Evolutionary conservation across 2,797 vertebrate species (phyloP).

Genomic region (Zenarchopterus dispar): DNA sequence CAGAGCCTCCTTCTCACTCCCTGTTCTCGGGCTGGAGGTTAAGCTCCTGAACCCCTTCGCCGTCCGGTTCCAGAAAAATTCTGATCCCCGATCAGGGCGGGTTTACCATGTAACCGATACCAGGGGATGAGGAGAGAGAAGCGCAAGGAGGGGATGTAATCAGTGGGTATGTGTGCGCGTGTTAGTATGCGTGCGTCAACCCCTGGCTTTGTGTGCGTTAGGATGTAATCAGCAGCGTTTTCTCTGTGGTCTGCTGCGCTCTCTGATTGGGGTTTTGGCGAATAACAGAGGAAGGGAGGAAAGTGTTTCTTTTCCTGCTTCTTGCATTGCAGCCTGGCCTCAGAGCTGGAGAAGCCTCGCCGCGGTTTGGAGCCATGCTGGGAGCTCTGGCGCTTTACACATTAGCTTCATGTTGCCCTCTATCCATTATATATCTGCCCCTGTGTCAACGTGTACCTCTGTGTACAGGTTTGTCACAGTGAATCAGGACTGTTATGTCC

Average conservation of each 20-base stretch:
- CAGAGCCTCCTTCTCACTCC: slow-evolving; percentile 28
- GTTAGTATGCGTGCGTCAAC: slow-evolving; percentile 52
- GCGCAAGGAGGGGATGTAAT: slow-evolving; percentile 69
- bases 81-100: slow-evolving; percentile 68
- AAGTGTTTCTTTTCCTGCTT: slow-evolving; percentile 52
- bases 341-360: slow-evolving; percentile 39
- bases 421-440: slow-evolving; percentile 24
- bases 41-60: slow-evolving; percentile 61
- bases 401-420: slow-evolving; percentile 44
- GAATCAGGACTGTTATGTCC: slow-evolving; percentile 24
- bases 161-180: slow-evolving; percentile 53
- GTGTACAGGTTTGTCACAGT: slow-evolving; percentile 19
- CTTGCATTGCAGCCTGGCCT: slow-evolving; percentile 61
- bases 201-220: slow-evolving; percentile 72
- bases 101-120: slow-evolving; percentile 73
- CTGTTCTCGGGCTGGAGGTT: slow-evolving; percentile 57
- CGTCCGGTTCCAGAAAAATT: slow-evolving; percentile 50
- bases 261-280: slow-evolving; percentile 76
- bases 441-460: slow-evolving; percentile 23
- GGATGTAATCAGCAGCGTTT: slow-evolving; percentile 76
- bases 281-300: slow-evolving; percentile 52
- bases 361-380: slow-evolving; percentile 54
- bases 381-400: slow-evolving; percentile 52
- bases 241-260: slow-evolving; percentile 70
- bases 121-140: slow-evolving; percentile 63